These are phyloP conservation scores for Nestor notabilis DNA, from an alignment of 2,113 vertebrate genomes.

Conservation along the genomic window DNA sequence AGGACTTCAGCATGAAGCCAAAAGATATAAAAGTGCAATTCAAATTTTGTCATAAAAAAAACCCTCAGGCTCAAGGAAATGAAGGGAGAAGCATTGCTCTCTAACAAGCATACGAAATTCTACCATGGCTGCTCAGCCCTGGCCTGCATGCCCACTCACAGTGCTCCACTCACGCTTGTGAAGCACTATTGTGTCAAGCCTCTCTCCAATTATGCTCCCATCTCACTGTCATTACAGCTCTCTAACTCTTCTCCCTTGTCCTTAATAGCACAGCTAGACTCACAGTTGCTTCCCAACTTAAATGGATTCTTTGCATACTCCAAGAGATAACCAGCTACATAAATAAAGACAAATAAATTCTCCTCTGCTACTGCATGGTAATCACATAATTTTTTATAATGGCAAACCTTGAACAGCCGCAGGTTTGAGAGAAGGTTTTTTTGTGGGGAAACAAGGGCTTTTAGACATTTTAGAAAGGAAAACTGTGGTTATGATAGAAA, in stretches of 20 bases:
- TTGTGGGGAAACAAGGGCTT: not conserved
- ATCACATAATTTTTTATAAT: not conserved
- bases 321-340: not conserved
- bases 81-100: not conserved
- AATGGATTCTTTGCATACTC: not conserved
- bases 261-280: not conserved
- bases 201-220: not conserved
- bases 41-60: not conserved
- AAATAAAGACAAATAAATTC: not conserved
- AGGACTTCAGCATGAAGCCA: not conserved
- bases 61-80: not conserved
- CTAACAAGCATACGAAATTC: not conserved
- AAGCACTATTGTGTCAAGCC: not conserved
- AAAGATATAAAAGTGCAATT: not conserved
- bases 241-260: not conserved
- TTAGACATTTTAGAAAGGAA: not conserved
- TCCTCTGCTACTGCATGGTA: not conserved
- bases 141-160: not conserved
- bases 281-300: not conserved
- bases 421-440: not conserved
- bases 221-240: not conserved
- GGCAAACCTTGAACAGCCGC: not conserved
- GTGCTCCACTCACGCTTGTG: rapidly evolving
- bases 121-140: not conserved
- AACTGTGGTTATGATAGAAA: not conserved